Conservation (phyloP, 2,113 vertebrate species). For the Gallinago media region DNA sequence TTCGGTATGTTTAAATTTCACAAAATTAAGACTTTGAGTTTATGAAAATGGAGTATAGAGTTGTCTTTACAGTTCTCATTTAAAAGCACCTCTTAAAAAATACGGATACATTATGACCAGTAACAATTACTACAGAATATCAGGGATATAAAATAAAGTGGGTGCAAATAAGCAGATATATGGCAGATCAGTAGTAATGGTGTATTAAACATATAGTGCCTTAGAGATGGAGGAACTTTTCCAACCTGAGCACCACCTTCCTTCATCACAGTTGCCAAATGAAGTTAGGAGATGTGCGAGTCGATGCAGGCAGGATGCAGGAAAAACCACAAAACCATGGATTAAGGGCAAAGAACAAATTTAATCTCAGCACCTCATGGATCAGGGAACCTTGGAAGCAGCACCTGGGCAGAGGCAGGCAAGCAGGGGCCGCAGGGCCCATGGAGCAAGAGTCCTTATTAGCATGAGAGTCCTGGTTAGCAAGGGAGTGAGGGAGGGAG, state of each 20-base stretch:
- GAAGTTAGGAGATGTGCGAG: not conserved
- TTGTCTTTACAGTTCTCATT: not conserved
- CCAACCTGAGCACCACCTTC: not conserved
- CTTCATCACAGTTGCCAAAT: not conserved
- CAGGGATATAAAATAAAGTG: not conserved
- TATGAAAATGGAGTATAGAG: not conserved
- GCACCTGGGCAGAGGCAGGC: too few species aligned
- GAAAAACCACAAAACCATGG: too few species aligned
- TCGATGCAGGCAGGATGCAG: too few species aligned
- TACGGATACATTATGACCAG: too few species aligned
- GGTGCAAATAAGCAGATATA: not conserved
- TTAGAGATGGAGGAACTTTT: not conserved
- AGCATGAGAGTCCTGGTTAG: too few species aligned
- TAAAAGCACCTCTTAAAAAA: not conserved
- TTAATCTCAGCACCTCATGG: too few species aligned
- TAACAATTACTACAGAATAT: not conserved
- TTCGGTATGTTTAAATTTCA: not conserved
- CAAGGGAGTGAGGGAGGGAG: too few species aligned
- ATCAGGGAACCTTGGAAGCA: too few species aligned
- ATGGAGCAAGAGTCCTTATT: too few species aligned
- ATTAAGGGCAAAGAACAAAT: too few species aligned
- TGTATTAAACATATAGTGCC: not conserved
- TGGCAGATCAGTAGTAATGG: not conserved
- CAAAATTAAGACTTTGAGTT: not conserved
- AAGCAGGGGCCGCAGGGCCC: too few species aligned